phyloP scores from a whole-genome alignment of 2,797 vertebrate genomes.

The Hoplostethus mediterraneus region DNA sequence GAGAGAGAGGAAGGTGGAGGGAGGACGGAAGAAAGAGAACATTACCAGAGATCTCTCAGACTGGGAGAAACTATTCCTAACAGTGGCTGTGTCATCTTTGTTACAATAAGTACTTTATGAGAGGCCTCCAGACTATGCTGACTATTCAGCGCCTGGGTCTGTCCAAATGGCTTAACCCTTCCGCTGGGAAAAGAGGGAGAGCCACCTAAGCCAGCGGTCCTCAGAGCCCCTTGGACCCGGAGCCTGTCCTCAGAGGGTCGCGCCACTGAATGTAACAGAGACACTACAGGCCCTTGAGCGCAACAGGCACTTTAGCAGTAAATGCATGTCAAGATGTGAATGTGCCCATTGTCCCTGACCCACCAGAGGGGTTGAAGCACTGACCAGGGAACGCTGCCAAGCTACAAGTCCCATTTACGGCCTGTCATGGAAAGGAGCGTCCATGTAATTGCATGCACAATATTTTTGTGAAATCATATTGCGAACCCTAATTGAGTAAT shows the following conservation, averaged over 20 bases:
- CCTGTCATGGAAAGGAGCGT: constrained; percentile 72
- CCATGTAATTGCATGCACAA: constrained; percentile 82
- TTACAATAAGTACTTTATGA: constrained; percentile 74
- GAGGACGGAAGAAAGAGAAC: constrained; percentile 46
- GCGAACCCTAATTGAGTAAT: constrained; percentile 52
- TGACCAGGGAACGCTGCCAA: constrained; percentile 65
- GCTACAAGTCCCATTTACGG: constrained; percentile 59
- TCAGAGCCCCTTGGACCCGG: constrained; percentile 57
- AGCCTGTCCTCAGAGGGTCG: constrained; percentile 69
- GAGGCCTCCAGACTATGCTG: constrained; percentile 67
- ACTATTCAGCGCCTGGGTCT: constrained; percentile 62
- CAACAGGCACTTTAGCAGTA: constrained; percentile 83
- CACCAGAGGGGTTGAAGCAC: constrained; percentile 61
- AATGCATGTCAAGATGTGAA: constrained; percentile 86
- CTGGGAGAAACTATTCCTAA: too few species aligned
- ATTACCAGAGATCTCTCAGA: constrained; percentile 56
- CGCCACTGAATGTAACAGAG: constrained; percentile 55
- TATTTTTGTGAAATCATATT: constrained; percentile 70
- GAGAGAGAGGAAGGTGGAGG: constrained; percentile 33
- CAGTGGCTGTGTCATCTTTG: constrained; percentile 77
- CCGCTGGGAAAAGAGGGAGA: constrained; percentile 56
- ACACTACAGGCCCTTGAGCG: constrained; percentile 81
- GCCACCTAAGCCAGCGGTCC: constrained; percentile 55
- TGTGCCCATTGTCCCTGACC: constrained; percentile 80
- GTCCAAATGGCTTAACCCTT: constrained; percentile 77